Base-by-base conservation (phyloP, 2,888 invertebrate species). In the Dynastes maya region DNA sequence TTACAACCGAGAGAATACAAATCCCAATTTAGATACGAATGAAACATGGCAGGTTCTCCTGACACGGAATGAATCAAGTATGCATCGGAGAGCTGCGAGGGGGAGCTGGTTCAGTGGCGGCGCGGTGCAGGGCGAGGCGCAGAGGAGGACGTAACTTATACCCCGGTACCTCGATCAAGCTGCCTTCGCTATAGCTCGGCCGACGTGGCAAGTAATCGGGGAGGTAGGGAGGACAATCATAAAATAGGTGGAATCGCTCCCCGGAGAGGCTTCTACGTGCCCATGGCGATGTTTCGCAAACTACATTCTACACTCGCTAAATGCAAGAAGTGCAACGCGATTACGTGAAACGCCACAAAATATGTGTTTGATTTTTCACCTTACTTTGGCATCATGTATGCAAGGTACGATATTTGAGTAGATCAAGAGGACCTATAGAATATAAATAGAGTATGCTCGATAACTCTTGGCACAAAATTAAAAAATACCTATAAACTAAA, bases 221-320 rank as follows among this genome's bases (percentile, higher is more conserved):
- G 80, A 81, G 79, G 82, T 83, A 83, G 80, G 82, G 79, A 80
- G 80, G 72, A 78, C 53, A 53, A 64, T 86, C 85, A 86, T 88
- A 88, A 88, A 88, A 88, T 88, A 88, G 88, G 86, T 87, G 87
- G 87, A 87, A 88, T 87, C 87, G 87, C 87, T 86, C 88, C 85
- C 88, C 82, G 81, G 88, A 87, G 88, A 87, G 86, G 84, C 85
- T 85, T 85, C 86, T 84, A 86, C 84, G 84, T 85, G 83, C 84
- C 84, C 83, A 82, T 81, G 80, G 82, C 80, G 78, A 80, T 79
- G 74, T 81, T 68, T 81, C 80, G 77, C 84, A 40, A 74, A 84
- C 84, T 84, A 85, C 84, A 85, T 86, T 85, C 85, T 84, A 81
- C 83, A 83, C 80, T 79, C 83, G 83, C 83, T 61, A 51, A 58